phyloP scores from a whole-genome alignment of 1,140 invertebrate genomes.

The Coboldia fuscipes region DNA sequence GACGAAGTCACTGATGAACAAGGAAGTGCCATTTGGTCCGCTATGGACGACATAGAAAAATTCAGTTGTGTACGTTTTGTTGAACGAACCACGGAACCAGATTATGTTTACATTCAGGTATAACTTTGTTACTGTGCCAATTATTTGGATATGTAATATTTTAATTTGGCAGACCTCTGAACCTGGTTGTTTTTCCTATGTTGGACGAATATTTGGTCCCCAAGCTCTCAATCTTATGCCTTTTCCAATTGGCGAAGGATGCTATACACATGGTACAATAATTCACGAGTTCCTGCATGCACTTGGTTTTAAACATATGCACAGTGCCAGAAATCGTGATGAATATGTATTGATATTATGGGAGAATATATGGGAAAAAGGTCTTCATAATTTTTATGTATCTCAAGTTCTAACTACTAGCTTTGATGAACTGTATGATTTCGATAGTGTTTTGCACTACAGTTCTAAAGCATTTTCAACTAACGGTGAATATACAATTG shows the following conservation, averaged over 20 bases:
- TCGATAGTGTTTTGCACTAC: conserved; percentile 62
- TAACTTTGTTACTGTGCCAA: not conserved
- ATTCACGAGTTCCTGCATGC: conserved; percentile 45
- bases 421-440: conserved; percentile 39
- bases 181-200: conserved; percentile 27
- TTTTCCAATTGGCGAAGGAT: conserved; percentile 23
- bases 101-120: conserved; percentile 1
- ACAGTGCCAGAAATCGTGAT: conserved; percentile 34
- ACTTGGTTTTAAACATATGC: conserved; percentile 35
- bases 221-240: conserved; percentile 27
- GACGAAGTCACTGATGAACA: conserved; percentile 18
- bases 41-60: not conserved
- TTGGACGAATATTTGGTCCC: conserved; percentile 24
- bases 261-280: conserved; percentile 28
- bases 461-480: conserved; percentile 41
- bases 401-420: conserved; percentile 22
- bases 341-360: conserved; percentile 28
- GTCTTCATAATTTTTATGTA: conserved; percentile 30
- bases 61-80: conserved; percentile 1
- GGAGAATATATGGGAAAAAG: conserved; percentile 27
- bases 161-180: conserved; percentile 15
- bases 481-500: conserved; percentile 45
- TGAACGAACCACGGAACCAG: not conserved
- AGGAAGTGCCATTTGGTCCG: not conserved
- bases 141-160: not conserved